Conservation (phyloP, 2,113 vertebrate genomes). For the Reinhardtius hippoglossoides region DNA sequence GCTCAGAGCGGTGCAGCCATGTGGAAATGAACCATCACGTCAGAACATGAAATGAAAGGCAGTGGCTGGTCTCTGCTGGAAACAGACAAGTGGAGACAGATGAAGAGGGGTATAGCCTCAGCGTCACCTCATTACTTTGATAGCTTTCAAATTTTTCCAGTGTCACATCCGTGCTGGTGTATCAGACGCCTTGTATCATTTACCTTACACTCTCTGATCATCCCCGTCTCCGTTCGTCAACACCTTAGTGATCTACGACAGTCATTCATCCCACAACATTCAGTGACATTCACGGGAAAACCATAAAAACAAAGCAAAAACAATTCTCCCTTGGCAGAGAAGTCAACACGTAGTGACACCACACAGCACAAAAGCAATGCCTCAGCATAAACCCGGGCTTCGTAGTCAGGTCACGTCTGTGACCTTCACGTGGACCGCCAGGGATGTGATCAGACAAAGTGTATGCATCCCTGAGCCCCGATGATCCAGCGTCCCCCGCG, state of each 20-base stretch:
- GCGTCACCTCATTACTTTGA: slow-evolving; percentile 46
- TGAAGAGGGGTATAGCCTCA: slow-evolving; percentile 9
- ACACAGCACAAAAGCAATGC: slow-evolving; percentile 7
- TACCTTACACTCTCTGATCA: slow-evolving; percentile 23
- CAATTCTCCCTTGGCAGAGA: slow-evolving; percentile 1
- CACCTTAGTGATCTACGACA: neutral
- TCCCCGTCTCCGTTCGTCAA: slow-evolving; percentile 38
- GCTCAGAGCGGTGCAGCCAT: neutral
- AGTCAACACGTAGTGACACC: slow-evolving; percentile 6
- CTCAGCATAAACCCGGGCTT: slow-evolving; percentile 21
- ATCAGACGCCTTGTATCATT: slow-evolving; percentile 41
- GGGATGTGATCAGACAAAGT: slow-evolving; percentile 41
- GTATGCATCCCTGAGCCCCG: slow-evolving; percentile 19
- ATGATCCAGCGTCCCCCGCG: slow-evolving; percentile 38
- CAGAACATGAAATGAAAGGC: slow-evolving; percentile 15
- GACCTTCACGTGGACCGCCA: slow-evolving; percentile 30
- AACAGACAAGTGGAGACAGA: slow-evolving; percentile 39
- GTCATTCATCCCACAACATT: slow-evolving; percentile 10
- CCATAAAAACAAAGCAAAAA: slow-evolving; percentile 34
- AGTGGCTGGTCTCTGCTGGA: slow-evolving; percentile 2
- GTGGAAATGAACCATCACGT: slow-evolving; percentile 16
- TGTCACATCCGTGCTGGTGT: slow-evolving; percentile 29
- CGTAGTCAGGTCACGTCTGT: slow-evolving; percentile 39
- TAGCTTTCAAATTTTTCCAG: slow-evolving; percentile 46
- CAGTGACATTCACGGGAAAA: slow-evolving; percentile 44